phyloP scores from a whole-genome alignment of 30 jellyfish, hydroid and myxozoan species.

The Morbakka virulenta region DNA sequence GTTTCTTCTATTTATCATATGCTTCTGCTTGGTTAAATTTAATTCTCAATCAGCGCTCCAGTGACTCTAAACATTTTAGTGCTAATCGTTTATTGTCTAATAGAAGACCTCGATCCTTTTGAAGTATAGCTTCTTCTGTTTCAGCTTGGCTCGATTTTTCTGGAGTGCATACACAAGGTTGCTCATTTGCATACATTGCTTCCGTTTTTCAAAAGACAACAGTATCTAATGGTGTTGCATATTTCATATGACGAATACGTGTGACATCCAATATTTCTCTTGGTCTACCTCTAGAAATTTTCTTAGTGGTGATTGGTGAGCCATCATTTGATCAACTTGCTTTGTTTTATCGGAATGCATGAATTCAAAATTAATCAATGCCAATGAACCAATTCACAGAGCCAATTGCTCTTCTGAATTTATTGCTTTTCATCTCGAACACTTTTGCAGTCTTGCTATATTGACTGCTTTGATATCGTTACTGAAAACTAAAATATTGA shows the following conservation, averaged over 20 bases:
- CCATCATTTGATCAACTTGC: slow-evolving; percentile 53
- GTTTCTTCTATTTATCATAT: slow-evolving; percentile 41
- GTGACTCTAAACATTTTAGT: background rate
- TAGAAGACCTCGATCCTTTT: slow-evolving; percentile 1
- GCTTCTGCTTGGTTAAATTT: slow-evolving; percentile 46
- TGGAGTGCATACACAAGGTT: slow-evolving; percentile 30
- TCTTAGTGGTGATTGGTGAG: slow-evolving; percentile 65
- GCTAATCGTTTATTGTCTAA: background rate
- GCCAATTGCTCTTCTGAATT: slow-evolving; percentile 35
- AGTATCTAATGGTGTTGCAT: slow-evolving; percentile 48
- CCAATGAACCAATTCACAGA: slow-evolving; percentile 56
- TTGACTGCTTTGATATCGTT: slow-evolving; percentile 24
- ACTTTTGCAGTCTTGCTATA: slow-evolving; percentile 13
- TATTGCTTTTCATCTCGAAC: slow-evolving; percentile 18
- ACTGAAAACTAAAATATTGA: slow-evolving; percentile 45
- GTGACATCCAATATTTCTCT: slow-evolving; percentile 37
- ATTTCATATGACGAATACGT: slow-evolving; percentile 44
- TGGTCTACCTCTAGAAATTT: slow-evolving; percentile 42
- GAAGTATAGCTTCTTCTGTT: background rate
- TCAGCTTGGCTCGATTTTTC: slow-evolving; percentile 31
- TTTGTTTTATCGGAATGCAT: slow-evolving; percentile 49
- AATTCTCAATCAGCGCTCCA: slow-evolving; percentile 4
- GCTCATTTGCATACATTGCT: slow-evolving; percentile 45
- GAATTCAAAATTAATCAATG: slow-evolving; percentile 61
- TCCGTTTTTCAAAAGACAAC: slow-evolving; percentile 57